These are phyloP conservation scores for Clarias magur DNA, from an alignment of 2,113 vertebrate species.

Conservation along the genomic window DNA sequence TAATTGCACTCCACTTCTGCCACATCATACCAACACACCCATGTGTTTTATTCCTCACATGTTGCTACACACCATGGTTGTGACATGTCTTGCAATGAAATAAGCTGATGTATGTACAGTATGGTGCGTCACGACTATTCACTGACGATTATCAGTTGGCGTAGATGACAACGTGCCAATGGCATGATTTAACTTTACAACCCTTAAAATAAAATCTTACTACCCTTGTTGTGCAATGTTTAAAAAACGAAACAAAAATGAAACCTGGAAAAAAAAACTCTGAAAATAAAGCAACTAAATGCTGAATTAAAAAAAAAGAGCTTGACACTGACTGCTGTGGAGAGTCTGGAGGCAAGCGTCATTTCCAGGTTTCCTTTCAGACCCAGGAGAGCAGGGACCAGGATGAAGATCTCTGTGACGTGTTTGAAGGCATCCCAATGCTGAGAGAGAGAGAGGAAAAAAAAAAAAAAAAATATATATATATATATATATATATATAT, in stretches of 20 bases:
- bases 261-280: not conserved
- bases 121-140: not conserved
- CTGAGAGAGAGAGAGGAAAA: conserved; percentile 69
- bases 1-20: not conserved
- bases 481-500: no score
- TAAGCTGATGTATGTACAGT: no score
- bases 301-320: not conserved
- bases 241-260: not conserved
- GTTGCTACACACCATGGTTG: not conserved
- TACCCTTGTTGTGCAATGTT: not conserved
- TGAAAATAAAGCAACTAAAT: not conserved
- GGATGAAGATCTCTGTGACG: conserved; percentile 96
- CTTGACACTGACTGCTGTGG: conserved; percentile 85
- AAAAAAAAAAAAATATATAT: no score
- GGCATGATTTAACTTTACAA: not conserved
- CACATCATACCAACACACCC: not conserved
- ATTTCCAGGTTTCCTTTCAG: conserved; percentile 99
- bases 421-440: conserved; percentile 95
- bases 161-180: not conserved
- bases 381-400: conserved; percentile 94
- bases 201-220: not conserved
- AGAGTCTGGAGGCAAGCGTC: conserved; percentile 95
- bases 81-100: not conserved
- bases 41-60: not conserved
- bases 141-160: not conserved